Evolutionary conservation across 1,140 invertebrate species (phyloP).

Genomic region (Uloborus diversus): DNA sequence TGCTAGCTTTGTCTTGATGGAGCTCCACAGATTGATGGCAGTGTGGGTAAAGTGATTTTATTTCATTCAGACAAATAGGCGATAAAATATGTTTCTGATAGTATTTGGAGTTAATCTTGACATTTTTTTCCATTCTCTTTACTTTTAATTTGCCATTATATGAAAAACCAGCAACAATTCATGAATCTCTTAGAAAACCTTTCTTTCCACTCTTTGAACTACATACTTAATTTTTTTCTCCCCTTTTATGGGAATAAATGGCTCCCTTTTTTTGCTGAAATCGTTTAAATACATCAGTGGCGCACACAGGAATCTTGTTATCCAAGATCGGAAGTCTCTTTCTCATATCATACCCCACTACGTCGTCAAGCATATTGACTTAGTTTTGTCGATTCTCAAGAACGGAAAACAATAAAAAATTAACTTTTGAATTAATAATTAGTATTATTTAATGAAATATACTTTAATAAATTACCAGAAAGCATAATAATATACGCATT

Average conservation of each 20-base stretch:
- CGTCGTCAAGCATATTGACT: too few relatives aligned
- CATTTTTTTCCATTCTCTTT: neutral
- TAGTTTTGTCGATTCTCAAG: too few relatives aligned
- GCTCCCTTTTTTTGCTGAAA: neutral
- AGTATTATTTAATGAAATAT: too few relatives aligned
- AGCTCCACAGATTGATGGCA: conserved; percentile 1
- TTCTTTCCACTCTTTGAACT: neutral
- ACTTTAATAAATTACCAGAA: too few relatives aligned
- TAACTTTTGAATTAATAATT: too few relatives aligned
- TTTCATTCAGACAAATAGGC: neutral
- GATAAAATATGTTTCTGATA: neutral
- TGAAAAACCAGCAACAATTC: neutral
- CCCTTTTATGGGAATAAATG: neutral
- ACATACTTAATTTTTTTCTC: neutral
- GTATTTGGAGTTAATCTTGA: conserved; percentile 3
- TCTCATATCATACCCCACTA: too few relatives aligned
- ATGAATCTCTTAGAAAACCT: neutral
- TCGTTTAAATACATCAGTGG: neutral
- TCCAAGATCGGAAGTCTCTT: too few relatives aligned
- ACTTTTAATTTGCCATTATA: neutral
- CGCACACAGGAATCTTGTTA: too few relatives aligned
- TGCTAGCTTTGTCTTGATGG: neutral
- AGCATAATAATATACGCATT: too few relatives aligned
- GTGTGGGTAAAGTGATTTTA: neutral
- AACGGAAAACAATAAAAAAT: too few relatives aligned